Percentiles rank a stretch among this genome's conserved stretches.
phyloP scores from a whole-genome alignment of 2,888 invertebrate species.

The Elysia crispata region DNA sequence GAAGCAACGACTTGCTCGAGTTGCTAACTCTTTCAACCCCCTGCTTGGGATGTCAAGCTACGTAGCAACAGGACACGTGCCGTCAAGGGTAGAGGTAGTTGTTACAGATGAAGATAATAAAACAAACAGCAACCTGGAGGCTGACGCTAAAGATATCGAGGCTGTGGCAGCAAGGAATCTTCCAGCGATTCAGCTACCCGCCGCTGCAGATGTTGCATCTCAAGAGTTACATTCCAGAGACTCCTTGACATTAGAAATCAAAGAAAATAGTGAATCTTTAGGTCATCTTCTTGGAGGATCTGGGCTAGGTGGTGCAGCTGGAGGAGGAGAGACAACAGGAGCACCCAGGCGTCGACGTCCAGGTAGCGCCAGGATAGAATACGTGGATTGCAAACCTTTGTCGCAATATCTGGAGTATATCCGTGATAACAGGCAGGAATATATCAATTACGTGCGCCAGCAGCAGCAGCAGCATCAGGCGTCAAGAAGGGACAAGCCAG shows the following conservation, averaged over 20 bases:
- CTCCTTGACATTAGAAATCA: not conserved
- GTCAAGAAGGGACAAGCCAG: not conserved
- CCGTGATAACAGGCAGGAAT: slow-evolving; percentile 62
- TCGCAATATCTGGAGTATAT: slow-evolving; percentile 64
- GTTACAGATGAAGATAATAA: not conserved
- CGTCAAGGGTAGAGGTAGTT: not conserved
- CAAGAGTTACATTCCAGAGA: not conserved
- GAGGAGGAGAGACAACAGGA: not conserved
- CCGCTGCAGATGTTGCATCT: no score
- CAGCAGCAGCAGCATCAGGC: not conserved
- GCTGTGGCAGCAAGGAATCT: not conserved
- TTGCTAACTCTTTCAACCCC: not conserved
- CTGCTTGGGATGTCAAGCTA: no score
- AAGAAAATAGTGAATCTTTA: not conserved
- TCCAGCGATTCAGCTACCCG: no score
- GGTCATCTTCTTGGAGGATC: not conserved
- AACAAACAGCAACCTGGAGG: not conserved
- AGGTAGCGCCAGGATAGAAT: slow-evolving; percentile 46
- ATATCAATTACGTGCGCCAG: slow-evolving; percentile 36
- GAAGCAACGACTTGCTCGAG: not conserved
- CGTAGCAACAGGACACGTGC: not conserved
- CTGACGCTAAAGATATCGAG: not conserved
- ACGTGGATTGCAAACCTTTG: slow-evolving; percentile 60
- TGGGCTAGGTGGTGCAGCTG: not conserved
- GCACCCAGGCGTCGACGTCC: slow-evolving; percentile 10